Percentiles rank a stretch among this genome's conserved stretches.
Conservation (phyloP, 2,888 invertebrate genomes). For the Colostygia pectinataria region DNA sequence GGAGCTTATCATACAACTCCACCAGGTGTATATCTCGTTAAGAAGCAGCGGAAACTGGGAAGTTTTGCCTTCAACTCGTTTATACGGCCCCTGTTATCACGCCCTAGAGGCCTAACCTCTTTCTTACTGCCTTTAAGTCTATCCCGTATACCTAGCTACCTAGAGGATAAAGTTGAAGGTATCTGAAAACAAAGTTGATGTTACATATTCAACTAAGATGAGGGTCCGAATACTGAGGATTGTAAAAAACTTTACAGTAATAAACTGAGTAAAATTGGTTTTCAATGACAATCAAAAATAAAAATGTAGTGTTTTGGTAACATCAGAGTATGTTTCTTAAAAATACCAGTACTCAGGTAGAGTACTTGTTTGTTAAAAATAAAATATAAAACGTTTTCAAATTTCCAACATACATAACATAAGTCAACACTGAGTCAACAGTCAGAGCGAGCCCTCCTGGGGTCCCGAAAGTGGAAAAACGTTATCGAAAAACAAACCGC, state of each 20-base stretch:
- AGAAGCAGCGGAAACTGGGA: slow-evolving; percentile 53
- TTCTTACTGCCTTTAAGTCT: slow-evolving; percentile 47
- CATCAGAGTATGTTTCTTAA: no score
- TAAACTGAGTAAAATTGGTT: not conserved
- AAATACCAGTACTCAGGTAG: no score
- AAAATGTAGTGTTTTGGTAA: no score
- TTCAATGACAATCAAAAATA: no score
- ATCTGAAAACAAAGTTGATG: slow-evolving; percentile 15
- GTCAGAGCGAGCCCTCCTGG: not conserved
- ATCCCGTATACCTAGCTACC: slow-evolving; percentile 29
- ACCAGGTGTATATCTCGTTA: slow-evolving; percentile 52
- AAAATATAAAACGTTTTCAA: no score
- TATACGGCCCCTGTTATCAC: slow-evolving; percentile 56
- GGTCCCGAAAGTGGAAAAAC: slow-evolving; percentile 7
- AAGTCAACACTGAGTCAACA: slow-evolving; percentile 1
- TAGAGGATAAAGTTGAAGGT: slow-evolving; percentile 28
- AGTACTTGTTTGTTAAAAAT: no score
- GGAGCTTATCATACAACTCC: slow-evolving; percentile 16
- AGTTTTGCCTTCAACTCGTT: slow-evolving; percentile 63
- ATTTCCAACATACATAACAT: not conserved
- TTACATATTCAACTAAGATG: not conserved
- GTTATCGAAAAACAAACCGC: slow-evolving; percentile 9
- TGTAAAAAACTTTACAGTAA: not conserved
- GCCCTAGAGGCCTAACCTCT: slow-evolving; percentile 64
- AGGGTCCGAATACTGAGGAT: not conserved